phyloP scores from a whole-genome alignment of 2,797 vertebrate genomes.

The Sebastes ruberrimus region DNA sequence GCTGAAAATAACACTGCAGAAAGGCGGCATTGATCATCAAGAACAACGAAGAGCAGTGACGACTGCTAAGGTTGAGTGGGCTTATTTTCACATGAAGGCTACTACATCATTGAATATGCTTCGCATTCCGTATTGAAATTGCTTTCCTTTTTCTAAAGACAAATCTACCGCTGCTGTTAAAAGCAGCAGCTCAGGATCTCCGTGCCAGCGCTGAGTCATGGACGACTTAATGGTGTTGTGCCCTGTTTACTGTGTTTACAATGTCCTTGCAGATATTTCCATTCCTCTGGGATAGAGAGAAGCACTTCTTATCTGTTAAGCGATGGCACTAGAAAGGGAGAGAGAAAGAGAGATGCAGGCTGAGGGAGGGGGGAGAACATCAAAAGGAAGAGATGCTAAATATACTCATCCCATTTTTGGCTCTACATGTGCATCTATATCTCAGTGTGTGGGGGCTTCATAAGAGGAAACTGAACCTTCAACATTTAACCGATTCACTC shows the following conservation, averaged over 20 bases:
- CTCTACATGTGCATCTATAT: conserved; percentile 60
- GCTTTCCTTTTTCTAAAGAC: background rate
- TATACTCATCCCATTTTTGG: conserved; percentile 70
- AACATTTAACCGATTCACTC: conserved; percentile 48
- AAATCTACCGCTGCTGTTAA: background rate
- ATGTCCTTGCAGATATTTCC: conserved; percentile 61
- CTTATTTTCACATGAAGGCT: conserved; percentile 23
- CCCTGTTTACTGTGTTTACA: conserved; percentile 65
- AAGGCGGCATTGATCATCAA: background rate
- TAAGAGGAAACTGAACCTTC: conserved; percentile 50
- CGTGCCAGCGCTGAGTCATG: conserved; percentile 56
- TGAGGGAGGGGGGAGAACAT: conserved; percentile 47
- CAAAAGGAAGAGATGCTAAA: conserved; percentile 71
- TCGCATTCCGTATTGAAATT: conserved; percentile 10
- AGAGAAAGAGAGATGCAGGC: conserved; percentile 27
- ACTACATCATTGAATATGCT: background rate
- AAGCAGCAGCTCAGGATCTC: conserved; percentile 32
- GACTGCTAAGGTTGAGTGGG: background rate
- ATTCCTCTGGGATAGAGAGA: conserved; percentile 42
- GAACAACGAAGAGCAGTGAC: conserved; percentile 6
- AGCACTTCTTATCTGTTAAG: conserved; percentile 58
- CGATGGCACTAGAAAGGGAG: conserved; percentile 20
- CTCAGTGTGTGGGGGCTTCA: conserved; percentile 64
- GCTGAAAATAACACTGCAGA: background rate
- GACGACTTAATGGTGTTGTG: conserved; percentile 55